These are phyloP conservation scores for Drosophila willistoni DNA, from an alignment of 1,140 invertebrate species.

Conservation along the genomic window DNA sequence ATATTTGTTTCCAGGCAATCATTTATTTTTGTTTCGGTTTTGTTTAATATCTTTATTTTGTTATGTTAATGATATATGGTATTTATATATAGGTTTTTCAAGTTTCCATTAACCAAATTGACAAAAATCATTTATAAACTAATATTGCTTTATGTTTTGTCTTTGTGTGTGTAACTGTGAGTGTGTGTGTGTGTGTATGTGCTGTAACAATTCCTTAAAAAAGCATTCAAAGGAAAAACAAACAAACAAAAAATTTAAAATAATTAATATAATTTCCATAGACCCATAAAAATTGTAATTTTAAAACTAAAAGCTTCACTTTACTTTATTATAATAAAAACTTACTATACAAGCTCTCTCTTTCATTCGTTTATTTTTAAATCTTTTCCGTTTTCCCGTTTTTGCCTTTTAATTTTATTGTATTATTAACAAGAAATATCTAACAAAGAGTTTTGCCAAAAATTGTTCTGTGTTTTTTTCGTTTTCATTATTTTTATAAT, in stretches of 20 bases:
- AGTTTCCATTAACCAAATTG: conserved; percentile 61
- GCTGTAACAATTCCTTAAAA: conserved; percentile 59
- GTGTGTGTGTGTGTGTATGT: conserved; percentile 32
- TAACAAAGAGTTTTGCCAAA: conserved; percentile 28
- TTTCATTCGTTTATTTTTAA: conserved; percentile 24
- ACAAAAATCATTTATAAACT: conserved; percentile 69
- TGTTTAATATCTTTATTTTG: conserved; percentile 24
- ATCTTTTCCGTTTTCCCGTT: conserved; percentile 5
- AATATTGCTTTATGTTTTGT: conserved; percentile 66
- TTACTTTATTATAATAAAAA: conserved; percentile 38
- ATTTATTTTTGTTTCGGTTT: conserved; percentile 35
- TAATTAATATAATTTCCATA: conserved; percentile 47
- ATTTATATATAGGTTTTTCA: conserved; percentile 29
- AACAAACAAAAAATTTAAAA: conserved; percentile 20
- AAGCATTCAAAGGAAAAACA: conserved; percentile 28
- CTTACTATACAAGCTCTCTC: conserved; percentile 76
- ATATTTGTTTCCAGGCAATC: conserved; percentile 15
- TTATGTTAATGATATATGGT: conserved; percentile 56
- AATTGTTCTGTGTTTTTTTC: conserved; percentile 1
- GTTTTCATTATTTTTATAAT: not conserved
- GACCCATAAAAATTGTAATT: conserved; percentile 42
- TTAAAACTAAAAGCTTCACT: not conserved
- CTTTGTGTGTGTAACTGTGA: conserved; percentile 23
- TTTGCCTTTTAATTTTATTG: conserved; percentile 31
- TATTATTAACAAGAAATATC: conserved; percentile 39